Evolutionary conservation across 1,140 invertebrate species (phyloP).

Genomic region (Hyposmocoma kahamanoa): DNA sequence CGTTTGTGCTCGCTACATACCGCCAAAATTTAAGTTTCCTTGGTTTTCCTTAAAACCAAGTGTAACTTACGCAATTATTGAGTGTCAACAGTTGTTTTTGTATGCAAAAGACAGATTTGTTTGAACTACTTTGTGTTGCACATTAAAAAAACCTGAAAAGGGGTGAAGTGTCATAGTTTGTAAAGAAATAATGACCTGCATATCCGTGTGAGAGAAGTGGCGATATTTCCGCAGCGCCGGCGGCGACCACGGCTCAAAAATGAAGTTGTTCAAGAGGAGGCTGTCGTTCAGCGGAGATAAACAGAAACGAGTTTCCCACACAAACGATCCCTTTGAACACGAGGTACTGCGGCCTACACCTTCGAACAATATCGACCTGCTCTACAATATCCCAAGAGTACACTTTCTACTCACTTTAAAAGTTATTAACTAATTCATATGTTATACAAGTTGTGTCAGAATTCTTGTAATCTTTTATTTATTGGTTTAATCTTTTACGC

Average conservation of each 20-base stretch:
- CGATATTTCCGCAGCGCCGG: slow-evolving; percentile 35
- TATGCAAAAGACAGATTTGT: slow-evolving; percentile 25
- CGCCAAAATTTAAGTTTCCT: slow-evolving; percentile 30
- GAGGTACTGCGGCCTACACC: slow-evolving; percentile 42
- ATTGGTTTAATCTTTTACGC: too few relatives aligned
- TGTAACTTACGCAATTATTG: slow-evolving; percentile 17
- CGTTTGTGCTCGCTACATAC: slow-evolving; percentile 25
- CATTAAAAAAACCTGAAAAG: slow-evolving; percentile 15
- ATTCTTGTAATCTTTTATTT: too few relatives aligned
- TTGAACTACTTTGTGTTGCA: slow-evolving; percentile 13
- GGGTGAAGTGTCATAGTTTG: neutral
- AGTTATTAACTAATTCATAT: too few relatives aligned
- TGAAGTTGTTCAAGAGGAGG: slow-evolving; percentile 70
- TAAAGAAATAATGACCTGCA: slow-evolving; percentile 34
- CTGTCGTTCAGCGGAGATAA: slow-evolving; percentile 66
- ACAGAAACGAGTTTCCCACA: slow-evolving; percentile 54
- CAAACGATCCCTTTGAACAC: slow-evolving; percentile 63
- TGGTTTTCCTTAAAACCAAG: slow-evolving; percentile 27
- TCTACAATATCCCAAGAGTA: slow-evolving; percentile 3
- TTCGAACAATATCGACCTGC: slow-evolving; percentile 9
- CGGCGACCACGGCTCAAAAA: slow-evolving; percentile 31
- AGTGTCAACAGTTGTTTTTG: slow-evolving; percentile 31
- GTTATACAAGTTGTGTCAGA: too few relatives aligned
- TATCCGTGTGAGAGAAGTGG: slow-evolving; percentile 25
- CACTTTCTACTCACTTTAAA: slow-evolving; percentile 8